Evolutionary conservation across 1,140 invertebrate species (phyloP), one percentile per base, ranked within the genome.

Genomic region (Drosophila willistoni): DNA sequence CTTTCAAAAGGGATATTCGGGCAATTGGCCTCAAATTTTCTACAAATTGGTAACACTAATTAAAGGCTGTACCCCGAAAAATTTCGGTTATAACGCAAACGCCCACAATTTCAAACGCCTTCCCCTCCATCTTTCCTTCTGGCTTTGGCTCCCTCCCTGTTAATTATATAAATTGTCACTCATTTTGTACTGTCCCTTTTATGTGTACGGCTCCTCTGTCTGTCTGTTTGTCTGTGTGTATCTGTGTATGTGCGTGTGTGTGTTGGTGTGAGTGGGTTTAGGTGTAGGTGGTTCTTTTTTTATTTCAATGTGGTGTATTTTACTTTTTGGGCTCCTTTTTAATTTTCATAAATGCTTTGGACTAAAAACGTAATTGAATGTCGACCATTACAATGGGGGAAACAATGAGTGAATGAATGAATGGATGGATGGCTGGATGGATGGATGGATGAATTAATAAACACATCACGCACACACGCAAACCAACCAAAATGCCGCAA

Each of bases 81-180:
- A 39, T 77, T 77, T 65, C 14, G 29, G 33, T 41, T 61, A 68
- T 71, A 67, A 51, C 71, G 76, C 64, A 67, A 72, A 76, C 77
- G 77, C 69, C 73, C 51, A 19, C 25, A 3, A 14, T 39, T 60
- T 29, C 0, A 29, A 29, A 29, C 29, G 29, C 29, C 12, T 13
- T n/a, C 14, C 14, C 7, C 9, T n/a, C 39, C 9, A 4, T 41
- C 13, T 41, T 4, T 7, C n/a, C n/a, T n/a, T n/a, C n/a, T n/a
- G n/a, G n/a, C n/a, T n/a, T n/a, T n/a, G 0, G 25, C 13, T 51
- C 29, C 7, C 13, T 3, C 4, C 7, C 7, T 64, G 42, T 71
- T 77, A 79, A 79, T 79, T 79, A 79, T 77, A 79, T 71, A 77
- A 79, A 79, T 79, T 79, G 77, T 79, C 77, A 79, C 77, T 77